Conservation (phyloP, 2,113 vertebrate species). For the Talpa occidentalis region DNA sequence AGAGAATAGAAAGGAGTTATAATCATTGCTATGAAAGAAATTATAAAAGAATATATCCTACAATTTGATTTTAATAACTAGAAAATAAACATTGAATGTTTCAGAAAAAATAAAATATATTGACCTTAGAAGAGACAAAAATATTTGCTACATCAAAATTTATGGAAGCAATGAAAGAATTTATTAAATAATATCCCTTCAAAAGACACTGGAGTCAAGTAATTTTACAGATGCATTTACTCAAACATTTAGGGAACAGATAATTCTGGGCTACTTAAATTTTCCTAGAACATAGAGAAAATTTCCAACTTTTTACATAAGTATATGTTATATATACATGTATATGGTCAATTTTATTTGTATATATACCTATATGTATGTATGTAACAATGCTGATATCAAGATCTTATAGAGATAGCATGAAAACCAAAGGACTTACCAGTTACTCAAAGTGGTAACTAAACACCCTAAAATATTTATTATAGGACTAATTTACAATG, state of each 20-base stretch:
- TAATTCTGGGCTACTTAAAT: neutral
- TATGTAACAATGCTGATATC: neutral
- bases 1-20: neutral
- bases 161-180: neutral
- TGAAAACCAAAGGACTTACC: neutral
- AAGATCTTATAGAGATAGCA: neutral
- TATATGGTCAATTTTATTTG: neutral
- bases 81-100: neutral
- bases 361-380: neutral
- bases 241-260: neutral
- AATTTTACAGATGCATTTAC: neutral
- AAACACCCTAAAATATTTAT: neutral
- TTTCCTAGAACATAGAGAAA: neutral
- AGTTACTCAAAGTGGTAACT: neutral
- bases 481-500: neutral
- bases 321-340: neutral
- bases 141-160: constrained; percentile 27
- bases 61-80: neutral
- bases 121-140: neutral
- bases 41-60: neutral
- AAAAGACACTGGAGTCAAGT: neutral
- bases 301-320: neutral
- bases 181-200: neutral
- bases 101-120: neutral
- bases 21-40: neutral